phyloP scores from a whole-genome alignment of 2,113 vertebrate genomes.

The Typhlomys cinereus region DNA sequence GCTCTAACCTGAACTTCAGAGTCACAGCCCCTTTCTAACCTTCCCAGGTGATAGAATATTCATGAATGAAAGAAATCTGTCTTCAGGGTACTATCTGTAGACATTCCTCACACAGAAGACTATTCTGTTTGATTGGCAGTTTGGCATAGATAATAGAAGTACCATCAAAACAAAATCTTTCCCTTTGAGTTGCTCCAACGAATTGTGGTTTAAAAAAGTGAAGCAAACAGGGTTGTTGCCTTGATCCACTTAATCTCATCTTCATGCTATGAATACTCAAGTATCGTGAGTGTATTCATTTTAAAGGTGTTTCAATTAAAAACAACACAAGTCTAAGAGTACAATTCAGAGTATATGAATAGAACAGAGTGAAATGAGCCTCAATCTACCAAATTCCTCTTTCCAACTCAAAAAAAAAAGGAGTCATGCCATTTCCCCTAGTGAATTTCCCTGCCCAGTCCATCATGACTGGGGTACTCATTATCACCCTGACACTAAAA shows the following conservation, averaged over 20 bases:
- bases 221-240: not conserved
- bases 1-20: conserved; percentile 16
- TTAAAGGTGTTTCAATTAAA: conserved; percentile 19
- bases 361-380: not conserved
- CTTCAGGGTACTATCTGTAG: not conserved
- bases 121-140: not conserved
- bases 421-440: not conserved
- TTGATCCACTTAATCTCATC: conserved; percentile 5
- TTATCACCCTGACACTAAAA: accelerated
- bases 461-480: not conserved
- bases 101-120: not conserved
- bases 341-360: not conserved
- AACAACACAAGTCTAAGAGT: not conserved
- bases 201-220: conserved; percentile 32
- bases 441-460: not conserved
- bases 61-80: conserved; percentile 28
- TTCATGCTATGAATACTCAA: conserved; percentile 2
- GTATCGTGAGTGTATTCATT: not conserved
- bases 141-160: not conserved
- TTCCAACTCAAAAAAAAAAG: not conserved
- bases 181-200: not conserved
- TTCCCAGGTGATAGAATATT: conserved; percentile 50
- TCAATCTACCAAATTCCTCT: not conserved
- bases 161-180: not conserved
- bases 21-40: not conserved